Conservation (phyloP, 1,140 invertebrate genomes). For the Planococcus citri region DNA sequence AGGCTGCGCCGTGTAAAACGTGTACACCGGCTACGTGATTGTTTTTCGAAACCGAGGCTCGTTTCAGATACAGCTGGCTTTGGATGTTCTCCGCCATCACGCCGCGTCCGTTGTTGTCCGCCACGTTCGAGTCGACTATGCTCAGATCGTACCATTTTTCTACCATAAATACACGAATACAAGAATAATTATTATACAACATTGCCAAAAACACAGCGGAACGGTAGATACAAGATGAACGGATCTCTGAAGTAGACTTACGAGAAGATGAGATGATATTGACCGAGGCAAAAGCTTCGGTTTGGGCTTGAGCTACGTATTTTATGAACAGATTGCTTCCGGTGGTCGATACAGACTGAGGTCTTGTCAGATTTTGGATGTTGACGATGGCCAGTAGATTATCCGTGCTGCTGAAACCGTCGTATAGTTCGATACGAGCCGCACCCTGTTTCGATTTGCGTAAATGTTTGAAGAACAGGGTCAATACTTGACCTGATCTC, state of each 20-base stretch:
- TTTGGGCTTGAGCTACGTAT: conserved; percentile 53
- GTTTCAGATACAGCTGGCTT: conserved; percentile 64
- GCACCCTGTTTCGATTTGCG: conserved; percentile 58
- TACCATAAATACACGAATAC: conserved; percentile 30
- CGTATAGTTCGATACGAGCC: conserved; percentile 58
- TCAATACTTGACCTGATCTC: conserved; percentile 59
- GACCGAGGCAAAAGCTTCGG: conserved; percentile 57
- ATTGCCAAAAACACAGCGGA: conserved; percentile 23
- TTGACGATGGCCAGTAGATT: conserved; percentile 51
- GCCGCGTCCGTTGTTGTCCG: conserved; percentile 85
- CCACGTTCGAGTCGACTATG: conserved; percentile 67
- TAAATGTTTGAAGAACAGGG: conserved; percentile 67
- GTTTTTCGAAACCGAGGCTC: conserved; percentile 65
- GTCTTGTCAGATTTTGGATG: conserved; percentile 63
- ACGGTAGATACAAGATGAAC: neutral
- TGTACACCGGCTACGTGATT: conserved; percentile 23
- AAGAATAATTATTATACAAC: neutral
- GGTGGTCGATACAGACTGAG: conserved; percentile 69
- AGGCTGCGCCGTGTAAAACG: conserved; percentile 53
- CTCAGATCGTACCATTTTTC: conserved; percentile 78
- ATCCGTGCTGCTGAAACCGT: conserved; percentile 55
- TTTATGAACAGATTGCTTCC: conserved; percentile 60
- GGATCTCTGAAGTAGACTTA: conserved; percentile 31
- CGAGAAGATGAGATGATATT: conserved; percentile 58
- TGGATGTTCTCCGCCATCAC: conserved; percentile 71